Evolutionary conservation across 2,888 invertebrate genomes (phyloP).

Genomic region (Ptychoptera contaminata): DNA sequence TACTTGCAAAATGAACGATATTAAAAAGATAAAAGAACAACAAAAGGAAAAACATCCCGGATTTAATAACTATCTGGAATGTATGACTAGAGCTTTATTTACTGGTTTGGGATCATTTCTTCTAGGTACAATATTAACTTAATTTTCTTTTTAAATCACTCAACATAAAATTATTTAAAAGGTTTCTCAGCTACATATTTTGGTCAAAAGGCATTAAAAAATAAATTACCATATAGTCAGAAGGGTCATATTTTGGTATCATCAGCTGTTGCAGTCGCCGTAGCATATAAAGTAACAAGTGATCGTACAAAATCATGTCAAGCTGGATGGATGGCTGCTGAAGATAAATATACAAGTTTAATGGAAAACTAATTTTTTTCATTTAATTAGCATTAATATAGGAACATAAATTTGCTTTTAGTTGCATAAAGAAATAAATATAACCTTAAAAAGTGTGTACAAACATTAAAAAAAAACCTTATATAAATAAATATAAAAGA

Average conservation of each 20-base stretch:
- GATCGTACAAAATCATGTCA: constrained; percentile 30
- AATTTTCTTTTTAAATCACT: neutral
- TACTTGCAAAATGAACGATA: constrained; percentile 25
- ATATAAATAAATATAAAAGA: no score
- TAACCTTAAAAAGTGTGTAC: neutral
- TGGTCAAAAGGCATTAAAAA: constrained; percentile 25
- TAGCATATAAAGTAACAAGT: constrained; percentile 28
- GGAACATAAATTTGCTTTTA: neutral
- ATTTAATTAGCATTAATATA: neutral
- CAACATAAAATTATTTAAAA: constrained; percentile 10
- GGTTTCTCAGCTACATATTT: constrained; percentile 32
- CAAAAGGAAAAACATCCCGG: constrained; percentile 31
- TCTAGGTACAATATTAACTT: constrained; percentile 19
- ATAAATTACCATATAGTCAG: constrained; percentile 22
- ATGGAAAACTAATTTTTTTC: neutral
- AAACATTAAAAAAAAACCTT: neutral
- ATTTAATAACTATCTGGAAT: constrained; percentile 32
- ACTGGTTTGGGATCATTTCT: constrained; percentile 31
- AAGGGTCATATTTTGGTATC: constrained; percentile 28
- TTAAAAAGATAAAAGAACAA: constrained; percentile 28
- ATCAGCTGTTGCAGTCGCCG: constrained; percentile 20
- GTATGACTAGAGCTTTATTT: constrained; percentile 32
- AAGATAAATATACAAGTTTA: constrained; percentile 24
- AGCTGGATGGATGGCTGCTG: constrained; percentile 32
- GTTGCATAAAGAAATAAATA: neutral